A percentile compares a stretch with the other conserved stretches of the same genome.
Conservation (phyloP, 2,113 vertebrate species). For the Hystrix cristata region DNA sequence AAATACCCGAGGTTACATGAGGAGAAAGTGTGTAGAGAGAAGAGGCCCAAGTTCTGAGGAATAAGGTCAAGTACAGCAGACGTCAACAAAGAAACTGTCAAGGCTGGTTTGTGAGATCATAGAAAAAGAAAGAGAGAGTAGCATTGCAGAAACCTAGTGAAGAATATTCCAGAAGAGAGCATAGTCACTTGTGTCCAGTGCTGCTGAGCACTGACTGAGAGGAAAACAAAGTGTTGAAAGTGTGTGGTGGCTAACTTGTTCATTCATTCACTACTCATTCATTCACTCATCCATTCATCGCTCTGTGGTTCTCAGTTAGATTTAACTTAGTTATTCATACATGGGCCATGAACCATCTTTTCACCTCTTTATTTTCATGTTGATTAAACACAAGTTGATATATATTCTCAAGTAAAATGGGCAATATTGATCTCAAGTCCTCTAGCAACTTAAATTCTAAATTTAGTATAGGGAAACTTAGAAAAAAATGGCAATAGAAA, state of each 20-base stretch:
- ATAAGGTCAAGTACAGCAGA: background rate
- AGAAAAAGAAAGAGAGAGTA: background rate
- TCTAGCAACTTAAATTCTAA: slow-evolving; percentile 48
- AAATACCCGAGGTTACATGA: background rate
- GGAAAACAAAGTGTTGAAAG: background rate
- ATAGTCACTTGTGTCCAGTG: rapidly evolving
- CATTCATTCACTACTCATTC: background rate
- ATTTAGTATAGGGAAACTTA: slow-evolving; percentile 57
- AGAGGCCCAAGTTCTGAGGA: background rate
- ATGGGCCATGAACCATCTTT: background rate
- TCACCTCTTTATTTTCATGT: slow-evolving; percentile 38
- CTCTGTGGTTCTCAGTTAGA: slow-evolving; percentile 45
- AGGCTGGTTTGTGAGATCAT: background rate
- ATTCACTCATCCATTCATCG: background rate
- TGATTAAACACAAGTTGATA: background rate
- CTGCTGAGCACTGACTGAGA: background rate
- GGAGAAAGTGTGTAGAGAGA: background rate
- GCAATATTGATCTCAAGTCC: slow-evolving; percentile 37
- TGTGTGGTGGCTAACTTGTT: background rate
- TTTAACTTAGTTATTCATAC: slow-evolving; percentile 48
- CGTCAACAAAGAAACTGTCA: background rate
- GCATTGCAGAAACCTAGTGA: background rate
- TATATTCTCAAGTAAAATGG: slow-evolving; percentile 36
- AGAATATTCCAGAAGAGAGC: background rate
- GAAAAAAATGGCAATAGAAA: slow-evolving; percentile 46